phyloP scores from a whole-genome alignment of 2,888 invertebrate species.

The Anaspis maculata region DNA sequence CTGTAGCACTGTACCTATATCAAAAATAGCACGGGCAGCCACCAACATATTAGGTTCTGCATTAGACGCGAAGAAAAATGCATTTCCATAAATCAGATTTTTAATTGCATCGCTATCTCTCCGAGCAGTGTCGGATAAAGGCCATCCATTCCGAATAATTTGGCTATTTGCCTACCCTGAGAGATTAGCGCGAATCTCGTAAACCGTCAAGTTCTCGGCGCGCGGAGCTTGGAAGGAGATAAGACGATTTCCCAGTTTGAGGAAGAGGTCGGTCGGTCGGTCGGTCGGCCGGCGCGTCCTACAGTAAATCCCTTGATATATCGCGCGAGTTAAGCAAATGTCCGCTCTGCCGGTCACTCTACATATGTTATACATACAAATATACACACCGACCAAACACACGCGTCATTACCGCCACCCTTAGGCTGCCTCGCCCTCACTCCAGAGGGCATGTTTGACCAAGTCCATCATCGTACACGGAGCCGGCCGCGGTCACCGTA shows the following conservation, averaged over 20 bases:
- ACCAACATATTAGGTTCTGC: no score
- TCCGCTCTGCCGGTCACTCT: conserved; percentile 38
- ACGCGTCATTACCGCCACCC: conserved; percentile 26
- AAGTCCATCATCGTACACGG: neutral
- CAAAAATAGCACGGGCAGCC: no score
- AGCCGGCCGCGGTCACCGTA: no score
- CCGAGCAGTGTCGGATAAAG: no score
- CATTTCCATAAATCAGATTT: no score
- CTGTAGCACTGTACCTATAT: no score
- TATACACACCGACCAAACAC: conserved; percentile 29
- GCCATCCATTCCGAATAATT: no score
- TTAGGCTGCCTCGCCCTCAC: neutral
- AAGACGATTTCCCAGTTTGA: conserved; percentile 23
- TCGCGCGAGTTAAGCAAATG: conserved; percentile 39
- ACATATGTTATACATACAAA: conserved; percentile 40
- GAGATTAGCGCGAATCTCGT: conserved; percentile 11
- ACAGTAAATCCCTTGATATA: conserved; percentile 41
- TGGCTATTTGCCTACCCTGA: conserved; percentile 6
- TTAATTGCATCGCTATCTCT: no score
- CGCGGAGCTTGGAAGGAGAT: conserved; percentile 19
- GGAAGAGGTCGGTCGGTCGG: conserved; percentile 19
- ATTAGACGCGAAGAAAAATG: no score
- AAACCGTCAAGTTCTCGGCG: conserved; percentile 6
- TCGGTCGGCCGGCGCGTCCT: no score
- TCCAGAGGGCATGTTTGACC: neutral